Evolutionary conservation across 2,113 vertebrate genomes (phyloP), one percentile per base, ranked within the genome.

Genomic region (Apistogramma diplotaenia): DNA sequence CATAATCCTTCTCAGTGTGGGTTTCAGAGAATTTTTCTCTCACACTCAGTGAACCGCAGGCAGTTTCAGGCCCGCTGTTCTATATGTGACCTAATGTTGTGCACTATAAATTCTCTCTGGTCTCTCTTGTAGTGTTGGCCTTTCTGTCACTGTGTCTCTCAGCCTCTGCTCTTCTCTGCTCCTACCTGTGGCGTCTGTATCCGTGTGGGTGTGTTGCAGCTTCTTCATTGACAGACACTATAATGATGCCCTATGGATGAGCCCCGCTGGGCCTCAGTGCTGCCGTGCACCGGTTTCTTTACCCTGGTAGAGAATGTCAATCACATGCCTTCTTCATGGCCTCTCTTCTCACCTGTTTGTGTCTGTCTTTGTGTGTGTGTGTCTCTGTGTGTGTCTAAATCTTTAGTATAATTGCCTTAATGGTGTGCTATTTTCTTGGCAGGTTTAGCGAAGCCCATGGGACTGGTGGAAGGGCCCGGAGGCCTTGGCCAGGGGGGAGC

Each of bases 371-470:
- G n/a, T 75, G 40, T 73, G 8, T 15, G 40, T 74, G 18, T 31
- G 11, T 18, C 37, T 62, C 4, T 46, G 4, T 51, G 8, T 77
- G 33, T 74, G 85, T 23, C n/a, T 78, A 35, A 4, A 57, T 54
- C 8, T 25, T 77, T 55, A 37, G 57, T 76, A 15, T 90, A 54
- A 83, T 49, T 81, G 53, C 71, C 31, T 57, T 37, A 83, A 54
- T 59, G 82, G 2, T 83, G 15, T 85, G 33, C 85, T 71, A 55
- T 87, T 76, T 83, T 59, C 43, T 37, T 29, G 75, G 49, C 89
- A 99, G 98, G 98, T 91, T 92, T 99, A 49, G 98, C 98, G 12
- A 99, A 99, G 86, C 97, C 98, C 57, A 99, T 99, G 81, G 98
- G 98, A 74, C 95, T 99, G 91, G 96, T 99, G 83, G 98, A 99